Evolutionary conservation across 2,888 invertebrate genomes (phyloP), one percentile per base, ranked within the genome.

Genomic region (Actias luna): DNA sequence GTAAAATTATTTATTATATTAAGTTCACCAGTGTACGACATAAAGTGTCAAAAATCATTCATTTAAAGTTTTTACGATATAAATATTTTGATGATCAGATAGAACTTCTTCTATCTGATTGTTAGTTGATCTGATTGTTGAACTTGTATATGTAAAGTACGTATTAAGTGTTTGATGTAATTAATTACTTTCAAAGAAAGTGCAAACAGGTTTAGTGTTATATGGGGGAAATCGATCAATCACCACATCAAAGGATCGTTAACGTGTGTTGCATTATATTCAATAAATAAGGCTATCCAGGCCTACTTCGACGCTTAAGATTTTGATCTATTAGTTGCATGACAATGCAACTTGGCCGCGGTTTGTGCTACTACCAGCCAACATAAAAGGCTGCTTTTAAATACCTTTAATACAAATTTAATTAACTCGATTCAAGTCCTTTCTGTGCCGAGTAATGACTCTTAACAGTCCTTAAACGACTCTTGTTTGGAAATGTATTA

Each of bases 261-360:
- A 89, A 85, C 87, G 86, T 80, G 83, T 81, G 80, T 83, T 84
- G 86, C 87, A 86, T 88, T 87, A 86, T 84, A 80, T 85, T 84
- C 82, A 79, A 88, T 87, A 86, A 85, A 85, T 80, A 85, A 84
- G 83, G 80, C 84, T 74, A 85, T 84, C 87, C 83, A 80, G 77
- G 73, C 73, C 84, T 84, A 87, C 87, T 88, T 83, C 80, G 73
- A 79, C 75, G 80, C 75, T 81, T 79, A 82, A 89, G 90, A 92
- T 91, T 89, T 81, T 82, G 87, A 91, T 92, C 92, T 92, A 92
- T 92, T 92, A 89, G 80, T 77, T 79, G 72, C 77, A 82, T 92
- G 92, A 92, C 89, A 70, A 60, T 70, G 87, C 92, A 80, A 80
- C 75, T 72, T 68, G 64, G 65, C 66, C 69, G 67, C 75, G 76